Conservation (phyloP, 2,888 invertebrate genomes). For the Oscheius myriophilus region DNA sequence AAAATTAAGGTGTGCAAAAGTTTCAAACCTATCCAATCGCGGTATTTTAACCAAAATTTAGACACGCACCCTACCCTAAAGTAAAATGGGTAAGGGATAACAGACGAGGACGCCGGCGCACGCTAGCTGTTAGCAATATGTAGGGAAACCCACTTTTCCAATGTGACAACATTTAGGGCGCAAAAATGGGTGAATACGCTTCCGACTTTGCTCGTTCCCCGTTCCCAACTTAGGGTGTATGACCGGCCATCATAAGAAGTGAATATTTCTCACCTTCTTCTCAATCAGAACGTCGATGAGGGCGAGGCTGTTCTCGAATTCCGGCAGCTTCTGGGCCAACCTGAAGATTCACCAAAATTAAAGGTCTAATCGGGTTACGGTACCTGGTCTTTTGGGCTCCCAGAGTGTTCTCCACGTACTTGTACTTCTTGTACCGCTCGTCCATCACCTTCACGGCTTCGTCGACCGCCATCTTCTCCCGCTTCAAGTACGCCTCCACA, state of each 20-base stretch:
- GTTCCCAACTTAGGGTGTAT: too few species aligned
- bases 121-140: too few species aligned
- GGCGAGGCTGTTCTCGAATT: constrained; percentile 75
- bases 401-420: constrained; percentile 52
- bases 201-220: too few species aligned
- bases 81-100: too few species aligned
- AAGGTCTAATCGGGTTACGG: not conserved
- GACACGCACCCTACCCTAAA: too few species aligned
- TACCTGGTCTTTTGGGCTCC: constrained; percentile 28
- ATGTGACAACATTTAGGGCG: too few species aligned
- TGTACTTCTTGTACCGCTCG: constrained; percentile 56
- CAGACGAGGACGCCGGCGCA: too few species aligned
- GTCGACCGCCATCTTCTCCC: constrained; percentile 43
- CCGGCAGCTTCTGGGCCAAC: constrained; percentile 56
- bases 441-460: constrained; percentile 50
- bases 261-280: constrained; percentile 34
- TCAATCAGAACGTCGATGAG: constrained; percentile 82
- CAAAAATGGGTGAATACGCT: too few species aligned
- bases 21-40: too few species aligned
- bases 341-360: constrained; percentile 5
- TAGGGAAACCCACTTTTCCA: too few species aligned
- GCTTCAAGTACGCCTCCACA: constrained; percentile 46
- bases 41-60: too few species aligned
- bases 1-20: too few species aligned
- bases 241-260: not conserved